phyloP scores from a whole-genome alignment of 2,113 vertebrate species.

The Podarcis muralis region DNA sequence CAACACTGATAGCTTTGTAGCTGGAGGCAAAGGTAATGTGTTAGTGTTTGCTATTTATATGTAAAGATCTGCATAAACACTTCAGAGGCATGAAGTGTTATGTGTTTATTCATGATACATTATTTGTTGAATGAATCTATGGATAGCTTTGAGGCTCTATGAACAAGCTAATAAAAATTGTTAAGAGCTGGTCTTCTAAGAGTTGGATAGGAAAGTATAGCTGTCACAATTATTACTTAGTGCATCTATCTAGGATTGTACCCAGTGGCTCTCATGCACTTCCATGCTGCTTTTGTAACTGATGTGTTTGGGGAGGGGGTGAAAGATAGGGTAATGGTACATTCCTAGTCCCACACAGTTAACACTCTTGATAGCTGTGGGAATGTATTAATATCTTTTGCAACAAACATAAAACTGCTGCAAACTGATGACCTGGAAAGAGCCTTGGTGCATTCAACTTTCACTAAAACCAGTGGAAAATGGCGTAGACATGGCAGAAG shows the following conservation, averaged over 20 bases:
- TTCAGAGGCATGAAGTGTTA: neutral
- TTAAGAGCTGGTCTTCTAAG: neutral
- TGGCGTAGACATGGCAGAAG: no score
- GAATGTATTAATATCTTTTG: neutral
- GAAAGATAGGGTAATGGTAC: neutral
- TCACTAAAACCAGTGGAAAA: neutral
- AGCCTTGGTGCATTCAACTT: neutral
- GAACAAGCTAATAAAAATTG: neutral
- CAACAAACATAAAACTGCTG: neutral
- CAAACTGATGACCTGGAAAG: neutral
- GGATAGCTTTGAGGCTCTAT: neutral
- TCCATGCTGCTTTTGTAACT: neutral
- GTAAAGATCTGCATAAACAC: neutral
- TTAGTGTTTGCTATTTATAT: neutral
- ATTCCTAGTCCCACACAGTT: neutral
- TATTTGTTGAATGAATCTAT: neutral
- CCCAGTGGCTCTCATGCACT: neutral
- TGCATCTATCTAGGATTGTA: neutral
- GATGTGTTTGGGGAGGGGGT: neutral
- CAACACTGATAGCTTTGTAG: neutral
- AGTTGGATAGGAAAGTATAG: neutral
- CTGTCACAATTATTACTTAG: neutral
- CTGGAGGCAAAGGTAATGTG: neutral
- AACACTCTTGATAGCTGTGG: neutral
- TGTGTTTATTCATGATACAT: neutral